phyloP scores from a whole-genome alignment of 2,888 invertebrate genomes.

The Amphipyra berbera region DNA sequence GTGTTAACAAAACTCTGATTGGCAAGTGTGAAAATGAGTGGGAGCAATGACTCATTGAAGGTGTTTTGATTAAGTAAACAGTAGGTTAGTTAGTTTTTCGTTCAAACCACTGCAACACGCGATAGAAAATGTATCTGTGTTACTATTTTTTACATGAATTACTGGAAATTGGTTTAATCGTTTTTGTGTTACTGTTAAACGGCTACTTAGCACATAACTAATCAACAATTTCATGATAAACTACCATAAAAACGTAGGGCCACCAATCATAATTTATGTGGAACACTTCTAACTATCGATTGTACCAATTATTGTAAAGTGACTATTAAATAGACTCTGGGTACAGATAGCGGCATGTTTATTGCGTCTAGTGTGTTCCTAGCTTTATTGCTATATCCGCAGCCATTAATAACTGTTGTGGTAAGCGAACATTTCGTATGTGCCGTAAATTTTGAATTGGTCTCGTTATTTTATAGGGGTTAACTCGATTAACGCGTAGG shows the following conservation, averaged over 20 bases:
- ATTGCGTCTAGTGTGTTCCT: conserved; percentile 76
- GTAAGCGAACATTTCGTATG: conserved; percentile 79
- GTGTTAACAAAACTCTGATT: conserved; percentile 63
- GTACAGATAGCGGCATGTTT: conserved; percentile 78
- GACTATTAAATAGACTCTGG: conserved; percentile 74
- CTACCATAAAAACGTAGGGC: conserved; percentile 30
- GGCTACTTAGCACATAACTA: conserved; percentile 6
- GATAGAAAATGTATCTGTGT: too few relatives aligned
- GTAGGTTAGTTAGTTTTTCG: conserved; percentile 23
- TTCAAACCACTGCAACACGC: conserved; percentile 1
- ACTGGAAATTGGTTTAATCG: background rate
- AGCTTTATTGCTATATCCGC: conserved; percentile 74
- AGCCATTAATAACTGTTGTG: conserved; percentile 78
- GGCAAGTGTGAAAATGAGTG: conserved; percentile 59
- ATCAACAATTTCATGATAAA: conserved; percentile 33
- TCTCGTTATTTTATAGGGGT: conserved; percentile 80
- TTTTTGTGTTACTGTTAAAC: conserved; percentile 12
- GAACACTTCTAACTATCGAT: conserved; percentile 68
- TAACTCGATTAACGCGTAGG: conserved; percentile 79
- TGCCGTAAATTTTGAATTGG: conserved; percentile 78
- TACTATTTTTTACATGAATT: background rate
- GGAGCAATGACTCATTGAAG: conserved; percentile 52
- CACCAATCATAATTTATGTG: conserved; percentile 56
- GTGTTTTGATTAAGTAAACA: conserved; percentile 43
- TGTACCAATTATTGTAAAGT: conserved; percentile 75